Percentiles rank a stretch among this genome's conserved stretches.
phyloP scores from a whole-genome alignment of 2,888 invertebrate genomes.

The Corbicula japonica region DNA sequence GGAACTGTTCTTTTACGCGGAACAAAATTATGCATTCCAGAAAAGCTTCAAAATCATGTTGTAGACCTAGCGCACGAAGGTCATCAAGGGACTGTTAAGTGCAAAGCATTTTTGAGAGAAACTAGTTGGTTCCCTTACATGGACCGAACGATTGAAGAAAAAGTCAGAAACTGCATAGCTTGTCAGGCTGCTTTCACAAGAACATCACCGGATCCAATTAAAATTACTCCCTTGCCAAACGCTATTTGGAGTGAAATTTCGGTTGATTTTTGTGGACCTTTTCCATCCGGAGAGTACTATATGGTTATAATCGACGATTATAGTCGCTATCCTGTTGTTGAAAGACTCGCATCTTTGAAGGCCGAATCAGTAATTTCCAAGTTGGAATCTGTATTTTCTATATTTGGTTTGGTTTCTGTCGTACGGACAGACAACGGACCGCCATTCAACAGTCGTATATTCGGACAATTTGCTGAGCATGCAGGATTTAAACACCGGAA shows the following conservation, averaged over 20 bases:
- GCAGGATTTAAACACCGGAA: slow-evolving; percentile 1
- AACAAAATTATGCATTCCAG: no score
- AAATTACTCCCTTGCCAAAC: slow-evolving; percentile 5
- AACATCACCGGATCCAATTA: slow-evolving; percentile 5
- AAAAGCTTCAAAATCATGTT: slow-evolving; percentile 39
- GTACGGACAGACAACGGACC: slow-evolving; percentile 2
- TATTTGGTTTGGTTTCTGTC: not conserved
- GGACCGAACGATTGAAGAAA: not conserved
- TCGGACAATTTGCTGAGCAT: not conserved
- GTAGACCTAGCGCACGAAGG: slow-evolving; percentile 56
- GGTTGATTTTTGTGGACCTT: slow-evolving; percentile 14
- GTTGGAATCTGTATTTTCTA: not conserved
- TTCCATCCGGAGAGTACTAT: slow-evolving; percentile 10
- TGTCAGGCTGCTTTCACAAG: slow-evolving; percentile 1
- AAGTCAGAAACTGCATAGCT: not conserved
- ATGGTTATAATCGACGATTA: slow-evolving; percentile 6
- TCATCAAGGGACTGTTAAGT: slow-evolving; percentile 46
- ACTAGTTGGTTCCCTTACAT: slow-evolving; percentile 46
- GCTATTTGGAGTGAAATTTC: slow-evolving; percentile 10
- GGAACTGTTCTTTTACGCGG: no score
- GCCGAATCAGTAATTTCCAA: not conserved
- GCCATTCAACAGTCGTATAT: not conserved
- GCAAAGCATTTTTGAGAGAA: slow-evolving; percentile 33
- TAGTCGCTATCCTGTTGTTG: slow-evolving; percentile 10
- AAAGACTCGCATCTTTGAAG: not conserved